Evolutionary conservation across 2,113 vertebrate species (phyloP).

Genomic region (pig (Sus scrofa)): T2T-Sscrofa CM000815.6:101776001-101776500

Average conservation of each 20-base stretch:
- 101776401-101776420: neutral
- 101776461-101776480: conserved; percentile 27
- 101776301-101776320: neutral
- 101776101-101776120: neutral
- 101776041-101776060: neutral
- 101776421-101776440: neutral
- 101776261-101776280: neutral
- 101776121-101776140: neutral
- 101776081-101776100: neutral
- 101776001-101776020: neutral
- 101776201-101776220: neutral
- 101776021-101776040: neutral
- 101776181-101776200: neutral
- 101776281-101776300: neutral
- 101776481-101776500: neutral
- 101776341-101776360: neutral
- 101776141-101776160: neutral
- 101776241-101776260: neutral
- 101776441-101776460: neutral
- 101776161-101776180: neutral
- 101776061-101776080: neutral
- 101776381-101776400: neutral
- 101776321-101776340: neutral
- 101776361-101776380: conserved; percentile 9
- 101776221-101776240: neutral